A percentile compares a stretch with the other conserved stretches of the same genome.
Evolutionary conservation across 1,140 invertebrate species (phyloP).

Genomic region (Geopemphigus sp.): DNA sequence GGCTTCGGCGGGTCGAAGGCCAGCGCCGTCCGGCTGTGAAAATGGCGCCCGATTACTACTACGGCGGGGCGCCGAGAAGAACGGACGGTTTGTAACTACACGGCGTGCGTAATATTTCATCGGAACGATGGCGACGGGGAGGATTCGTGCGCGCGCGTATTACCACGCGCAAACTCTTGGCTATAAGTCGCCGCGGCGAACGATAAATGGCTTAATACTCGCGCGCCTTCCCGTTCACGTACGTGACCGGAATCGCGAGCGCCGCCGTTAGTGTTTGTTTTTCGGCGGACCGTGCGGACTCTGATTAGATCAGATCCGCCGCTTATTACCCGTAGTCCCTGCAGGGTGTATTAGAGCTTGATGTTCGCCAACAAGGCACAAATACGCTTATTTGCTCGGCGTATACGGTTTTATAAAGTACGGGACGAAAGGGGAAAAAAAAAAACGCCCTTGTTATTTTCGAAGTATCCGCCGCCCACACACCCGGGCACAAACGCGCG

Average conservation of each 20-base stretch:
- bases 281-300: conserved; percentile 37
- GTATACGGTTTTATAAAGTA: conserved; percentile 10
- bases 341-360: conserved; percentile 39
- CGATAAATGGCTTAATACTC: conserved; percentile 45
- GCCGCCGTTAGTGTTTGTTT: conserved; percentile 42
- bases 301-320: conserved; percentile 48
- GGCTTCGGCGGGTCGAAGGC: no score
- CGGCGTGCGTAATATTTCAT: conserved; percentile 20
- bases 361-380: conserved; percentile 40
- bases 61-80: no score
- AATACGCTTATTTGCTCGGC: conserved; percentile 3
- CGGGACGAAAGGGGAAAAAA: no score
- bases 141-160: background rate
- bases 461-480: no score
- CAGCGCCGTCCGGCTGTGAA: no score
- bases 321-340: conserved; percentile 37
- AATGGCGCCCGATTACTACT: no score
- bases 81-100: background rate
- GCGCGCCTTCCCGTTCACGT: background rate
- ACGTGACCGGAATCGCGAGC: conserved; percentile 37
- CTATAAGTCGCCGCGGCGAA: conserved; percentile 43
- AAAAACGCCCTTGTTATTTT: no score
- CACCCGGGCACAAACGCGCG: no score
- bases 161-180: conserved; percentile 28
- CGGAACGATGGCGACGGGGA: conserved; percentile 17